Conservation (phyloP, 2,113 vertebrate species). For the Barbus barbus region DNA sequence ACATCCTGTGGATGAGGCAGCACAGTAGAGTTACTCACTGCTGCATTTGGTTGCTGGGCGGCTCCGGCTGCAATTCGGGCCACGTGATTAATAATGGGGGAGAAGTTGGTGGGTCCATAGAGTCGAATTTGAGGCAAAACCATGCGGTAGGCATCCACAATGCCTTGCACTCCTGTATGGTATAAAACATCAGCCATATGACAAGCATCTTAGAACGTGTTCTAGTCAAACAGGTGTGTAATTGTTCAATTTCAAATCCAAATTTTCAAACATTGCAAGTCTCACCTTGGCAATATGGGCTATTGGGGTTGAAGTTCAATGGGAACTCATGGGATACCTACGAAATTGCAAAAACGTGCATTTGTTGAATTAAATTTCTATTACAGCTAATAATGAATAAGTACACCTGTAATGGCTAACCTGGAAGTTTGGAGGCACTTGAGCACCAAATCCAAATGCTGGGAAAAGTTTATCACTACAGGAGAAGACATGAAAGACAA, state of each 20-base stretch:
- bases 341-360: not conserved
- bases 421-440: slow-evolving; percentile 88
- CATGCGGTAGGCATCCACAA: slow-evolving; percentile 85
- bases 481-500: not conserved
- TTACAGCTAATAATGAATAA: not conserved
- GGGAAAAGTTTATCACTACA: slow-evolving; percentile 90
- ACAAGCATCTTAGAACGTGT: not conserved
- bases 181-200: not conserved
- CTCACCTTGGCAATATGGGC: slow-evolving; percentile 87
- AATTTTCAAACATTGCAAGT: not conserved
- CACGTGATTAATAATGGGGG: slow-evolving; percentile 89
- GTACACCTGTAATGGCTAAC: slow-evolving; percentile 65
- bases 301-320: slow-evolving; percentile 89
- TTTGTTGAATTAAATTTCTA: not conserved
- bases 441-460: slow-evolving; percentile 92
- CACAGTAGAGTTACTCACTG: slow-evolving; percentile 69
- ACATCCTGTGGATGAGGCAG: not conserved
- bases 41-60: slow-evolving; percentile 74
- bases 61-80: slow-evolving; percentile 78
- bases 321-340: slow-evolving; percentile 93
- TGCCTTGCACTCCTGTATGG: slow-evolving; percentile 84
- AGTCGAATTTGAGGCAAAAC: slow-evolving; percentile 83
- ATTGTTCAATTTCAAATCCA: not conserved
- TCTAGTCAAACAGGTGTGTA: no score
- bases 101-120: slow-evolving; percentile 92